Evolutionary conservation across 2,113 vertebrate genomes (phyloP), one percentile per base, ranked within the genome.

Genomic region (Psephotus haematonotus): DNA sequence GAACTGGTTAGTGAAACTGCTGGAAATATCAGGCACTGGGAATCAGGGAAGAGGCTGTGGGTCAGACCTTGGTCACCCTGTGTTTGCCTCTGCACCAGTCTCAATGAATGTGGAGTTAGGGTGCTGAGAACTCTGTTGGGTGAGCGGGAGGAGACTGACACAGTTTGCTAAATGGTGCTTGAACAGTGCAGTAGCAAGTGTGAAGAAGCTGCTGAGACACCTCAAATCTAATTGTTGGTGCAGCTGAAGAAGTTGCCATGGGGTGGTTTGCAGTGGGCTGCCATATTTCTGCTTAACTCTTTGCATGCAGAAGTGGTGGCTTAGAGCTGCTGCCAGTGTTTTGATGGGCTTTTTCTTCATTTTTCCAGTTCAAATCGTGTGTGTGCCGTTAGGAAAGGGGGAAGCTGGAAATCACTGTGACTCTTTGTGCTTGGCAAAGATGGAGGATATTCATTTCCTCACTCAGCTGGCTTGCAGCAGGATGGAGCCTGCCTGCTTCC

Each of bases 241-340:
- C 86, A 62, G 86, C 43, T 68, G 80, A 65, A 86, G 80, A 31
- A 55, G n/a, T 7, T 25, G 52, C 22, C 1, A 1, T 9, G 72
- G 43, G 10, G 23, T 24, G 68, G 28, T 77, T 64, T 85, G 44
- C 88, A 50, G 28, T 1, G 19, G 49, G 41, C 55, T 67, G 80
- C 35, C 0, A 0, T 15, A 28, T 15, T 84, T 72, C 49, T 13
- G 7, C 35, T 27, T 2, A 59, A 31, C 20, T 71, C 53, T 49
- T n/a, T 28, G 31, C 11, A 1, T 0, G 8, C 14, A 18, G 10
- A 79, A 81, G 52, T 20, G 46, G 44, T 2, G 43, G 20, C 41
- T 76, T 14, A 49, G 70, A 11, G 46, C 60, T 78, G 76, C 62
- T 44, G 52, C 47, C 35, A 5, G 19, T 22, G 37, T 9, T 75